Evolutionary conservation across 2,113 vertebrate genomes (phyloP).

Genomic region (Clarias batrachus): DNA sequence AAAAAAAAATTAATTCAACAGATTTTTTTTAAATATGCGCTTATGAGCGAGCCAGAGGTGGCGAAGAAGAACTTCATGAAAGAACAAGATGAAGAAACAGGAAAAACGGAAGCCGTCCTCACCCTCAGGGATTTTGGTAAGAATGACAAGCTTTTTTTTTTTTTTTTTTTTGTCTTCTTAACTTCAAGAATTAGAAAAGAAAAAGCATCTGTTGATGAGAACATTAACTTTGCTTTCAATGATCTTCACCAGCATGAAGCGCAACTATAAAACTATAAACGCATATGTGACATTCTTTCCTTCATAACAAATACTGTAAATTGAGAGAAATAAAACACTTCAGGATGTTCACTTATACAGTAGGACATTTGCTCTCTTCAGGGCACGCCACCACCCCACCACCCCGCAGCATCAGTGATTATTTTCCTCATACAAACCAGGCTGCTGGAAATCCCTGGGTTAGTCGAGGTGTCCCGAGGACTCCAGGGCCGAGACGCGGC

Average conservation of each 20-base stretch:
- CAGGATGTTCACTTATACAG: background rate
- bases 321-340: background rate
- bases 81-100: no score
- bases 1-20: no score
- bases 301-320: background rate
- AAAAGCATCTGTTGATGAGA: background rate
- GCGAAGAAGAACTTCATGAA: no score
- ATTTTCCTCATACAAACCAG: background rate
- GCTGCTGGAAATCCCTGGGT: background rate
- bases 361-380: background rate
- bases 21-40: no score
- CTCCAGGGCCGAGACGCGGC: slow-evolving; percentile 37
- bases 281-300: background rate
- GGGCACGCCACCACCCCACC: background rate
- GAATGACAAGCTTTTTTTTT: background rate
- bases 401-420: background rate
- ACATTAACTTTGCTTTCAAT: background rate
- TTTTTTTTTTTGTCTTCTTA: background rate
- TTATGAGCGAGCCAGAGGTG: no score
- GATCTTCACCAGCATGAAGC: background rate
- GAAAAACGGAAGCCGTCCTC: background rate
- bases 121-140: background rate
- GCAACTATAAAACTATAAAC: background rate
- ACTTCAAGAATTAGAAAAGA: background rate
- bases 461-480: slow-evolving; percentile 55